These are phyloP conservation scores for Drosophila nikananu DNA, from an alignment of 1,140 invertebrate genomes.

Conservation along the genomic window DNA sequence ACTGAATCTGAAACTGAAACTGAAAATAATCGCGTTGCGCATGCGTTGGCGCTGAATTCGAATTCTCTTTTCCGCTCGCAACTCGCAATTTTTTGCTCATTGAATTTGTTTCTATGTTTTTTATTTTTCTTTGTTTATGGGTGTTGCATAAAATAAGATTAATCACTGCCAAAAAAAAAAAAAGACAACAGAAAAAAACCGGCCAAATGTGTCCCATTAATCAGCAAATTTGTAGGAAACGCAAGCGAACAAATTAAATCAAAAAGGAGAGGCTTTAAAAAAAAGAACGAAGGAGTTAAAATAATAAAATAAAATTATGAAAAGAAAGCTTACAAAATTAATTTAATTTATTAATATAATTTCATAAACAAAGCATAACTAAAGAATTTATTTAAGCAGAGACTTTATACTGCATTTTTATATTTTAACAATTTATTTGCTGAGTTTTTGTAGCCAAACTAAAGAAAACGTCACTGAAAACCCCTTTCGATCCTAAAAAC, in stretches of 20 bases:
- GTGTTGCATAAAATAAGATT: slow-evolving; percentile 46
- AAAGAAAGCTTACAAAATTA: background rate
- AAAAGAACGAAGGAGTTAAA: background rate
- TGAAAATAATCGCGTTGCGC: slow-evolving; percentile 51
- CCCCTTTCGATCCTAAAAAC: too few relatives aligned
- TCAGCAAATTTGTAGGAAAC: slow-evolving; percentile 21
- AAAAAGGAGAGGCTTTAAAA: background rate
- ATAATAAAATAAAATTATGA: background rate
- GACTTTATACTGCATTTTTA: too few relatives aligned
- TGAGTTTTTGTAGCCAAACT: background rate
- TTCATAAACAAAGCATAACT: background rate
- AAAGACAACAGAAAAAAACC: slow-evolving; percentile 1
- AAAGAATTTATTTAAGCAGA: background rate
- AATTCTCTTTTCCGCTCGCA: slow-evolving; percentile 15
- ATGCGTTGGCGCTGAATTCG: slow-evolving; percentile 48
- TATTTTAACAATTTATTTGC: background rate
- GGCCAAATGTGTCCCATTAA: slow-evolving; percentile 35
- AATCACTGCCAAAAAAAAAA: slow-evolving; percentile 30
- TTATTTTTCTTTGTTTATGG: background rate
- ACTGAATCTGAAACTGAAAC: slow-evolving; percentile 45
- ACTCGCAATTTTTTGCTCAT: slow-evolving; percentile 4
- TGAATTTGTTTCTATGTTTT: background rate
- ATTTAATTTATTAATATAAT: background rate
- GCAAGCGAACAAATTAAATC: slow-evolving; percentile 4
- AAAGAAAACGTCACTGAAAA: background rate